Evolutionary conservation across 2,113 vertebrate species (phyloP), one percentile per base, ranked within the genome.

Genomic region (Mystacornis crossleyi): DNA sequence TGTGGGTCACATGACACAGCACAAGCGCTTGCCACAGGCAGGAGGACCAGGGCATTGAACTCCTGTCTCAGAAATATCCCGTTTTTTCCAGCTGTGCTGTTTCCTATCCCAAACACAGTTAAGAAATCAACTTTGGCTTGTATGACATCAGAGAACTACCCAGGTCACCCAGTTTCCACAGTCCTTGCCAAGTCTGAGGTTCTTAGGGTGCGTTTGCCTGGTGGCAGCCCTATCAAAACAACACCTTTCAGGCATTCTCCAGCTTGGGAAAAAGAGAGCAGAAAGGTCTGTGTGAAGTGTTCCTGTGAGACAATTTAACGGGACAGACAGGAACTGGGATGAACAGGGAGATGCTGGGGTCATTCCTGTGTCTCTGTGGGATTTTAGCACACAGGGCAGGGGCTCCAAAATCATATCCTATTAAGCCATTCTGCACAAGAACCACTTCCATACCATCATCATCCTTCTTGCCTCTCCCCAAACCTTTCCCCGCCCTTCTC

Each of bases 321-420:
- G 55, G 23, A 14, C 18, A 78, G 73, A 61, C 24, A 36, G 48
- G 54, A 80, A 47, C 12, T 18, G 15, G 6, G 42, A 38, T 6
- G 60, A 90, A 33, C 20, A 53, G 11, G 55, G 54, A 36, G 19
- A 38, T 0, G 0, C 20, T 31, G 16, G 29, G 33, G 9, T 82
- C 29, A 12, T 36, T 64, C 21, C 54, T 1, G 0, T 4, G 4
- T 29, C 57, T 77, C 42, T 9, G 2, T 2, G 3, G 73, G 53
- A 47, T 75, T 92, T 81, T 75, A 61, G 33, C 42, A 48, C 28
- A 25, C 18, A 19, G 3, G 17, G 18, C 10, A 79, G 26, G 42
- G 28, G 8, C 29, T 83, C 54, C 57, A 70, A 26, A 74, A 85
- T 31, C 21, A 12, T 23, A 25, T 4, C 33, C 26, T 57, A 45